Base-by-base conservation (phyloP, 2,113 vertebrate species). In the Rhabdornis inornatus region DNA sequence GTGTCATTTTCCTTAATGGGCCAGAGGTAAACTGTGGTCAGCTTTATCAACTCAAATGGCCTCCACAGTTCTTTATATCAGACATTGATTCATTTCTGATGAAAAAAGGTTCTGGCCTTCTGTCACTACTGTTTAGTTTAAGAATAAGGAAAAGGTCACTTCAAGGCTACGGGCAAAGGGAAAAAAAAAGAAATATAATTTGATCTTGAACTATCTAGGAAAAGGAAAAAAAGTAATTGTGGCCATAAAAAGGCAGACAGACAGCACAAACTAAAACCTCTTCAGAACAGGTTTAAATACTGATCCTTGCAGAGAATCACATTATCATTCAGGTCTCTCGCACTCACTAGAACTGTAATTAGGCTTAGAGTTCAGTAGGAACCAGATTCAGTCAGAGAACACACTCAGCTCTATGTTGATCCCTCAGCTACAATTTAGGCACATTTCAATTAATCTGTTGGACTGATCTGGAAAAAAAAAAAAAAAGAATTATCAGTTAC, bases 121-220 rank as follows among this genome's bases (percentile, higher is more conserved):
- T 90, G 69, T 92, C 76, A 65, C 60, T 95, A 83, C 84, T 93
- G 25, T 90, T 96, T 72, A 95, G 63, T 92, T 94, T 81, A 96
- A 96, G 64, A 96, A 60, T 71, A 90, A 74, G 42, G 70, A 95
- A 86, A 97, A 96, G 69, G 83, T 90, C 88, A 77, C 66, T 94
- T 95, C 19, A 91, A 93, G 95, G 94, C 80, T 95, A 92, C 70
- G 79, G 93, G 56, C 44, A 64, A 85, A 75, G 56, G 42, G 22
- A 2, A 42, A 71, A 87, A 72, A 44, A 17, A 23, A 20, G 20
- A 33, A 53, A 50, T 15, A 90, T 27, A 80, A 87, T 15, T 74
- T 71, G 59, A 95, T 94, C 70, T 90, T 95, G 89, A 85, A 83
- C 42, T 87, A 94, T 77, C 82, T 52, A 56, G n/a, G 23, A 55